Conservation (phyloP, 2,113 vertebrate genomes). For the Megaptera novaeangliae region DNA sequence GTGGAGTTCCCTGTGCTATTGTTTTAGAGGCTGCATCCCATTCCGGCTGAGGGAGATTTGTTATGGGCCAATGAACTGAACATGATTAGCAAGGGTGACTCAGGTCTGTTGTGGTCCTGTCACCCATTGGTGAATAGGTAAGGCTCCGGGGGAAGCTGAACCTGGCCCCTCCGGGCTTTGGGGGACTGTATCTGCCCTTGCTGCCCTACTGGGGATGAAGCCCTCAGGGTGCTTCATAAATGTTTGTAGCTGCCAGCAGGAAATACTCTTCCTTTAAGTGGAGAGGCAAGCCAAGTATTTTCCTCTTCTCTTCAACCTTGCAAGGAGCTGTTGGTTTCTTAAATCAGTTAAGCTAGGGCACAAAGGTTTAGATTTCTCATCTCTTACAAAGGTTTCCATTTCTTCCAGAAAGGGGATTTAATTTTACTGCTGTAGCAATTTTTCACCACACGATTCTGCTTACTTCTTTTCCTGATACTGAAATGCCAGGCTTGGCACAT, state of each 20-base stretch:
- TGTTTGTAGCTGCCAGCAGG: background rate
- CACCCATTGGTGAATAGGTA: background rate
- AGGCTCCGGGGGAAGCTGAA: background rate
- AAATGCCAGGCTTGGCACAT: conserved; percentile 35
- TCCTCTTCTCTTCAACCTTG: conserved; percentile 32
- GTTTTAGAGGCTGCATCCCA: background rate
- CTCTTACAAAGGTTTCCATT: conserved; percentile 47
- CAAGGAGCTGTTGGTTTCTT: conserved; percentile 50
- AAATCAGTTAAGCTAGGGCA: conserved; percentile 11
- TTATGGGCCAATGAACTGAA: background rate
- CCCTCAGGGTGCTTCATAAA: background rate
- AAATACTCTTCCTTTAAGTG: background rate
- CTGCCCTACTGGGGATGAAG: background rate
- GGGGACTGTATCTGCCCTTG: background rate
- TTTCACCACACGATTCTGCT: conserved; percentile 50
- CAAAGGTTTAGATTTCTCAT: conserved; percentile 59
- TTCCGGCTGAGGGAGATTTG: background rate
- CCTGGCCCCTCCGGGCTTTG: background rate
- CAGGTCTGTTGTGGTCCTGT: background rate
- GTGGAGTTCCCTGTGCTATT: too few species aligned
- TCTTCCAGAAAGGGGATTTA: conserved; percentile 60
- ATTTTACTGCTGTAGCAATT: conserved; percentile 56
- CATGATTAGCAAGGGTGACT: background rate
- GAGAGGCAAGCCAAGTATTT: background rate
- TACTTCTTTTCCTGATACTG: conserved; percentile 47